Conservation (phyloP, 2,888 invertebrate species). For the Lithophane socia region DNA sequence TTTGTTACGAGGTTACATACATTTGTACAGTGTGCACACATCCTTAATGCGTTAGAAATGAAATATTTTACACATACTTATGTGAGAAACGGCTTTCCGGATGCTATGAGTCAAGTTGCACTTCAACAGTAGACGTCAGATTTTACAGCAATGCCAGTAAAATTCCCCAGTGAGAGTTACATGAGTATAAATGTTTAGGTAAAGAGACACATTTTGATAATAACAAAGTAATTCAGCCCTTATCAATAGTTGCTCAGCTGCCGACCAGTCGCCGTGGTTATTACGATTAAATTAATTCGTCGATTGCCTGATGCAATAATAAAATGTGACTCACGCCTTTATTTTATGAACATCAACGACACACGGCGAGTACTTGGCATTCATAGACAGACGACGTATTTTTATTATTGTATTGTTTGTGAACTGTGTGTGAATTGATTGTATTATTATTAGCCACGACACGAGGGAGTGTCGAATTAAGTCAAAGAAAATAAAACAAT, state of each 20-base stretch:
- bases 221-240: constrained; percentile 82
- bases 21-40: constrained; percentile 25
- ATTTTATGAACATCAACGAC: constrained; percentile 60
- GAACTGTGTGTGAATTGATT: constrained; percentile 48
- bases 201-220: constrained; percentile 57
- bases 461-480: constrained; percentile 19
- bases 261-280: constrained; percentile 68
- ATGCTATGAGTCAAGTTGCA: constrained; percentile 66
- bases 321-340: constrained; percentile 59
- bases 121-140: not conserved
- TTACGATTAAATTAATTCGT: constrained; percentile 80
- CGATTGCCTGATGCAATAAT: constrained; percentile 77
- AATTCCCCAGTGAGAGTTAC: constrained; percentile 65
- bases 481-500: constrained; percentile 21
- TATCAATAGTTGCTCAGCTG: constrained; percentile 85
- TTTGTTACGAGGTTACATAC: constrained; percentile 22
- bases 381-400: constrained; percentile 57
- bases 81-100: constrained; percentile 70
- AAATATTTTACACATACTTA: constrained; percentile 21
- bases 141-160: constrained; percentile 68
- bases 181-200: constrained; percentile 46
- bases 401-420: constrained; percentile 64
- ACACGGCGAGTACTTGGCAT: constrained; percentile 55
- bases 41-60: constrained; percentile 6
- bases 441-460: constrained; percentile 34